A percentile compares a stretch with the other conserved stretches of the same genome.
Evolutionary conservation across 2,113 vertebrate genomes (phyloP).

Genomic region (Menidia beryllina): DNA sequence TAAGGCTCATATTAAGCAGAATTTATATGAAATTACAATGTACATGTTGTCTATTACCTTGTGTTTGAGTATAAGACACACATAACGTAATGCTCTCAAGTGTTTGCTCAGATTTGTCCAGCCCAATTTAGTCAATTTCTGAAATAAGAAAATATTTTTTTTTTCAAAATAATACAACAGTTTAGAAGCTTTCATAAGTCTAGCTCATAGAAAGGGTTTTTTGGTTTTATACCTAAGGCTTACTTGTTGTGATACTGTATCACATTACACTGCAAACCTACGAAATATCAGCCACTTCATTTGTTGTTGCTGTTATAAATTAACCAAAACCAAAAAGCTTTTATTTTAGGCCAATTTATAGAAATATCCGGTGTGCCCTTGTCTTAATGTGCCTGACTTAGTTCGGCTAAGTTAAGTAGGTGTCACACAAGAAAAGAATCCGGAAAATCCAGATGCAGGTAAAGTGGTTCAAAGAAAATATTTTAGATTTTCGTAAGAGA

Average conservation of each 20-base stretch:
- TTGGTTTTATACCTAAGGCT: too few species aligned
- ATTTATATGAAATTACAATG: too few species aligned
- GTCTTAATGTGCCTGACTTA: not conserved
- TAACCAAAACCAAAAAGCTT: too few species aligned
- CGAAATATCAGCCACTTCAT: too few species aligned
- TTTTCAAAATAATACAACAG: conserved; percentile 38
- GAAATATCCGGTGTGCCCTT: not conserved
- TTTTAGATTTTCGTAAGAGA: accelerated
- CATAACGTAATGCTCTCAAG: not conserved
- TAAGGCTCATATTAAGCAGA: too few species aligned
- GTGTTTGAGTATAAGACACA: too few species aligned
- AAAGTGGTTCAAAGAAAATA: not conserved
- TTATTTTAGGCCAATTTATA: conserved; percentile 11
- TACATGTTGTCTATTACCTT: too few species aligned
- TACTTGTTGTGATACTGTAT: too few species aligned
- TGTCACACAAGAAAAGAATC: not conserved
- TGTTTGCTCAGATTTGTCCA: not conserved
- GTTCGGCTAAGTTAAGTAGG: not conserved
- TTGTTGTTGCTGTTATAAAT: too few species aligned
- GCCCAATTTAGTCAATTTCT: not conserved
- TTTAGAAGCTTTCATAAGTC: too few species aligned
- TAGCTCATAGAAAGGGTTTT: too few species aligned
- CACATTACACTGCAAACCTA: too few species aligned
- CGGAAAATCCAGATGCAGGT: conserved; percentile 54
- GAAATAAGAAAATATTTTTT: not conserved